Conservation (phyloP, 2,113 vertebrate genomes). For the Sinosuthora webbiana region DNA sequence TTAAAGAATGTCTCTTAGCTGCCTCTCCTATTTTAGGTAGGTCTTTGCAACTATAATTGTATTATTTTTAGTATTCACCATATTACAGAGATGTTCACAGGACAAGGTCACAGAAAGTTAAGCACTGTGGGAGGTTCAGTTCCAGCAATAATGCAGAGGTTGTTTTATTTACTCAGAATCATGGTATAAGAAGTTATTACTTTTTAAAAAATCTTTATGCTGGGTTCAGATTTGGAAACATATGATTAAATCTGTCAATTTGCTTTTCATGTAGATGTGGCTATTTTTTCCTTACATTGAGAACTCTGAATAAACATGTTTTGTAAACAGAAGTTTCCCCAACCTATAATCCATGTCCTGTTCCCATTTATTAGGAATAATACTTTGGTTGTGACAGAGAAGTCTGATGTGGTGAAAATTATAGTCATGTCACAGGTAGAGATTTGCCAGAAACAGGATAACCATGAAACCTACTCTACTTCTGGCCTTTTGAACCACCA, state of each 20-base stretch:
- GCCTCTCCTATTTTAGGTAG: conserved; percentile 28
- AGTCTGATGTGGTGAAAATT: conserved; percentile 61
- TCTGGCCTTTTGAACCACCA: conserved; percentile 11
- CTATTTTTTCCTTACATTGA: conserved; percentile 22
- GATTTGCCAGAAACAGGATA: conserved; percentile 36
- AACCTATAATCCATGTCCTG: conserved; percentile 43
- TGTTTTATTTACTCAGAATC: conserved; percentile 35
- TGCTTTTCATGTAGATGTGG: conserved; percentile 43
- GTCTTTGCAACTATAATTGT: conserved; percentile 28
- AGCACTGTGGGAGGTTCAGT: conserved; percentile 49
- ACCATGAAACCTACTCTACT: conserved; percentile 21
- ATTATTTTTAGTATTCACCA: conserved; percentile 48
- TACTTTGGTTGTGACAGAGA: conserved; percentile 43
- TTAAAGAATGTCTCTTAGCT: conserved; percentile 24
- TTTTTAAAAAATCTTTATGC: background rate
- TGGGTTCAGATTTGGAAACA: conserved; percentile 34
- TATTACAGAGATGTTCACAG: conserved; percentile 46
- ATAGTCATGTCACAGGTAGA: conserved; percentile 28
- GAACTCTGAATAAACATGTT: conserved; percentile 11
- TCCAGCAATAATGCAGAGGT: conserved; percentile 54
- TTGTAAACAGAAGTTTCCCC: conserved; percentile 46
- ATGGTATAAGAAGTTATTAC: conserved; percentile 13
- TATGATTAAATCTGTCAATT: conserved; percentile 53
- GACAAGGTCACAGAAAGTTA: conserved; percentile 60
- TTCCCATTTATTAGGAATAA: conserved; percentile 43